A percentile compares a stretch with the other conserved stretches of the same genome.
Evolutionary conservation across 2,797 vertebrate species (phyloP).

Genomic region (Oreochromis mossambicus): DNA sequence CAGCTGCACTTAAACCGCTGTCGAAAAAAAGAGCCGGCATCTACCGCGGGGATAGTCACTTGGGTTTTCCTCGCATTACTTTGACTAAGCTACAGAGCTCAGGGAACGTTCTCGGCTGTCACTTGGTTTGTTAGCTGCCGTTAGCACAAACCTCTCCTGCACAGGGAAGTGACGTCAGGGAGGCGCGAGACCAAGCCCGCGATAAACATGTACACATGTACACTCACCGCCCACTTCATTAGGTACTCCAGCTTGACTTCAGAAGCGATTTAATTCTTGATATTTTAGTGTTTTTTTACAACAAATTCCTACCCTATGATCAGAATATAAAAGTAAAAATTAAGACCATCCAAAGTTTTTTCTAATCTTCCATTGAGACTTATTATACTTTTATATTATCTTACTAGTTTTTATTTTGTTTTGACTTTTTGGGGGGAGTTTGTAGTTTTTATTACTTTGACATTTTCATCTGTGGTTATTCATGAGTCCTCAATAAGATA

Average conservation of each 20-base stretch:
- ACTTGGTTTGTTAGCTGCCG: background rate
- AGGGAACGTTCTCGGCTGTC: background rate
- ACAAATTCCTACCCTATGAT: background rate
- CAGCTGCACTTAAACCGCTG: background rate
- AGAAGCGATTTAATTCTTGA: background rate
- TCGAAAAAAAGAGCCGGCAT: accelerated
- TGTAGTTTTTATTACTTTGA: background rate
- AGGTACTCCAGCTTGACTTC: background rate
- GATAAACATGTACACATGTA: background rate
- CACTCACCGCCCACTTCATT: background rate
- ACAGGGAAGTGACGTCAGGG: conserved; percentile 61
- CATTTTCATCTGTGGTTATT: background rate
- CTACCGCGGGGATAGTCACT: accelerated
- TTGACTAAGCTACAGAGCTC: background rate
- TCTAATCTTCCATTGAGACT: background rate
- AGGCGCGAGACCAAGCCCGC: background rate
- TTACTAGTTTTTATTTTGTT: background rate
- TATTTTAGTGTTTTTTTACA: background rate
- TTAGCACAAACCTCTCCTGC: conserved; percentile 48
- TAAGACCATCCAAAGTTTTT: background rate
- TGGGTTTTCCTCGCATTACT: background rate
- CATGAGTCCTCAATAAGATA: background rate
- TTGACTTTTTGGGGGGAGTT: background rate
- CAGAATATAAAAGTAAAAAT: background rate
- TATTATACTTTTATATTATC: background rate